Base-by-base conservation (phyloP, 2,113 vertebrate species). In the Spizaetus ornatus region DNA sequence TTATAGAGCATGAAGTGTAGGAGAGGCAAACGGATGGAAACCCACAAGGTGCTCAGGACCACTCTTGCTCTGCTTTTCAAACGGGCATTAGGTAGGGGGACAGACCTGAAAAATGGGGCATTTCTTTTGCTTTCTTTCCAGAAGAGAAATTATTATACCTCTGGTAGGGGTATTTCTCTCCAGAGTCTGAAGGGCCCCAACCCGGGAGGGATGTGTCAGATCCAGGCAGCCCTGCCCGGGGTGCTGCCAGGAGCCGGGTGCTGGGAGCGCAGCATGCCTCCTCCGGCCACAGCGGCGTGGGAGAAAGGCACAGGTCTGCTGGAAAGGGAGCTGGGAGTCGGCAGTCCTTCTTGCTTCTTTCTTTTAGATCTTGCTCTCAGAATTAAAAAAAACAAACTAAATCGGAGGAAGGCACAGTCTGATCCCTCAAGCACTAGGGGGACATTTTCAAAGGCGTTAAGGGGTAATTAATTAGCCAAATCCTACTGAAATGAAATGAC, bases 281-380 rank as follows among this genome's bases (percentile, higher is more conserved):
- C 48, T 1, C 55, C 2, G 2, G 53, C n/a, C 53, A 40, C 2
- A 2, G 36, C 6, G 2, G 1, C 4, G 0, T 6, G 47, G 23
- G 21, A 71, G 58, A 87, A 59, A 21, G 27, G 6, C 25, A 11
- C 3, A 12, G 66, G 48, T 23, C 65, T 76, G 8, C 15, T 53
- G 40, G 65, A 93, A 67, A 71, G 32, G 42, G 8, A 80, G 10
- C 0, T 42, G 29, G 48, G 26, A 61, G 53, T 43, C 62, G 72
- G 34, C 21, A 27, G 4, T 9, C 13, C 1, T 31, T n/a, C 62
- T 16, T 50, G 52, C 63, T 86, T 82, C 40, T 70, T 40, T 17
- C 14, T 76, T 88, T 72, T 27, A 62, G 22, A 48, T 62, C 23
- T 67, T 45, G 15, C 4, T 67, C 29, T 73, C 58, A 47, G 55